Evolutionary conservation across 2,888 invertebrate genomes (phyloP).

Genomic region (Rhabditophanes sp.): DNA sequence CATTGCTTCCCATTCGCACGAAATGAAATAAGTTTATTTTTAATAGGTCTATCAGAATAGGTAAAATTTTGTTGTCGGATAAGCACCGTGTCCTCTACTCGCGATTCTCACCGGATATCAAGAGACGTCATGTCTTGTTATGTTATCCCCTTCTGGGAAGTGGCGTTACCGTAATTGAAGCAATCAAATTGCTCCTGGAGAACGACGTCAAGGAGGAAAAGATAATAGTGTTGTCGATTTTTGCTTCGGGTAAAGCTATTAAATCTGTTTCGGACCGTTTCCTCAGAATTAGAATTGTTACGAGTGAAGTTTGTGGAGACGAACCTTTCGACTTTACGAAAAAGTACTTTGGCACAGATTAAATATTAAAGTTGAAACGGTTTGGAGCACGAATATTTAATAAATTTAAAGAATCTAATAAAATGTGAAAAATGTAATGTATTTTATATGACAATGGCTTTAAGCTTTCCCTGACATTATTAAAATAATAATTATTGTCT

Average conservation of each 20-base stretch:
- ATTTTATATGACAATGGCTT: too few species aligned
- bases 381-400: too few species aligned
- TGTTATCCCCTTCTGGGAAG: conserved; percentile 50
- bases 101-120: conserved; percentile 86
- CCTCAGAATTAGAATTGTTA: conserved; percentile 67
- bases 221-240: conserved; percentile 3
- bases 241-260: conserved; percentile 7
- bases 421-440: too few species aligned
- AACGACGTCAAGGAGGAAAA: too few species aligned
- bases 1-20: background rate
- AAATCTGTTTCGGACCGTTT: conserved; percentile 37
- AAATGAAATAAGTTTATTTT: conserved; percentile 8
- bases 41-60: conserved; percentile 74
- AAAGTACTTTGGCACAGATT: conserved; percentile 96
- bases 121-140: conserved; percentile 63
- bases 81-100: conserved; percentile 88
- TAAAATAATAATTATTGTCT: too few species aligned
- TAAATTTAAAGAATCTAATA: too few species aligned
- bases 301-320: conserved; percentile 80
- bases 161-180: conserved; percentile 84
- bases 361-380: too few species aligned
- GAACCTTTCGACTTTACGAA: conserved; percentile 95
- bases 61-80: conserved; percentile 86
- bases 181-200: conserved; percentile 78
- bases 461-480: too few species aligned